Evolutionary conservation across 1,140 invertebrate genomes (phyloP).

Genomic region (Drosophila sp.): DNA sequence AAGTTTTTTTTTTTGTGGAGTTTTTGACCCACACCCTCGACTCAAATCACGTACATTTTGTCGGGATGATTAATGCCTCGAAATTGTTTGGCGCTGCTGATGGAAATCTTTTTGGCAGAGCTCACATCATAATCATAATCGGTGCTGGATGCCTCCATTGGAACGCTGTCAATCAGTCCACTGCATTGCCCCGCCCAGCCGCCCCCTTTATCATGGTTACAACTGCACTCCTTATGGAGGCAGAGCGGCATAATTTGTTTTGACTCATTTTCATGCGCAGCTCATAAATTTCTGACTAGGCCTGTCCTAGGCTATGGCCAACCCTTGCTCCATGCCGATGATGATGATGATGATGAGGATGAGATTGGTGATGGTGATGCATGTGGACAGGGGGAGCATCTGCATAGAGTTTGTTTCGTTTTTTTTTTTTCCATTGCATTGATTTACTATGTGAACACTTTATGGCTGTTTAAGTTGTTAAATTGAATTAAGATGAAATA

Average conservation of each 20-base stretch:
- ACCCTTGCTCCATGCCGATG: slow-evolving; percentile 17
- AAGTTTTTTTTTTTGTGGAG: slow-evolving; percentile 19
- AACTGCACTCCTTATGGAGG: slow-evolving; percentile 19
- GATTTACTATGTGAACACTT: slow-evolving; percentile 83
- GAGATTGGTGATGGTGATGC: slow-evolving; percentile 38
- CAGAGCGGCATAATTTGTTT: slow-evolving; percentile 76
- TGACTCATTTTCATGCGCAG: slow-evolving; percentile 80
- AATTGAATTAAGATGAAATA: slow-evolving; percentile 83
- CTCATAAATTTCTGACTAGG: slow-evolving; percentile 64
- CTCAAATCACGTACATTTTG: slow-evolving; percentile 59
- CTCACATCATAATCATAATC: slow-evolving; percentile 80
- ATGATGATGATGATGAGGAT: slow-evolving; percentile 27
- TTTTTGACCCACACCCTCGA: slow-evolving; percentile 67
- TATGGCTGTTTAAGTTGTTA: slow-evolving; percentile 83
- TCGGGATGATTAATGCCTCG: slow-evolving; percentile 66
- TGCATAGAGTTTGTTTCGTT: slow-evolving; percentile 46
- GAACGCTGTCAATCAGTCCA: slow-evolving; percentile 64
- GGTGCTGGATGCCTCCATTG: slow-evolving; percentile 35
- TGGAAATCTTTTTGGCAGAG: slow-evolving; percentile 65
- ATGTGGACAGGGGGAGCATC: slow-evolving; percentile 52
- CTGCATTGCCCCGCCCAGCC: background rate
- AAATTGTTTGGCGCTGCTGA: slow-evolving; percentile 65
- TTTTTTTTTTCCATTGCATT: slow-evolving; percentile 36
- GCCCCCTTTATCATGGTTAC: background rate
- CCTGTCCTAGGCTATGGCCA: slow-evolving; percentile 1